Evolutionary conservation across 37 sponge, comb jelly and placozoan genomes (phyloP).

Genomic region (Amphimedon queenslandica): DNA sequence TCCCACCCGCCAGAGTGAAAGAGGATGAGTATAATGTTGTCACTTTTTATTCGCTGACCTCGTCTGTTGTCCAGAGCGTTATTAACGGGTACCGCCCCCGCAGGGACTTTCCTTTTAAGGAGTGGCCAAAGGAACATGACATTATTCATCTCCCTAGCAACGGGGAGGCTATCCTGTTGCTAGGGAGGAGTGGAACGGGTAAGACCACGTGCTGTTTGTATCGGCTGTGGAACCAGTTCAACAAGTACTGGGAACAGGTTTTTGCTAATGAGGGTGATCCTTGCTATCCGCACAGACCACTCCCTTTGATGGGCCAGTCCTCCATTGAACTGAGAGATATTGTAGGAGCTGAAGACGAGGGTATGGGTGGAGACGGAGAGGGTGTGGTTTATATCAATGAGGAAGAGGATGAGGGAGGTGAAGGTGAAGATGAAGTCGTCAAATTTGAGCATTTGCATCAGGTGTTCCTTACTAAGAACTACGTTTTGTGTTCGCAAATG

Average conservation of each 20-base stretch:
- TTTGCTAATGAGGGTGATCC: background rate
- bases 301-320: background rate
- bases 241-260: slow-evolving; percentile 62
- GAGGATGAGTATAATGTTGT: slow-evolving; percentile 68
- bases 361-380: background rate
- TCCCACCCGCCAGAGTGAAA: slow-evolving; percentile 62
- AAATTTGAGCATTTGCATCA: slow-evolving; percentile 41
- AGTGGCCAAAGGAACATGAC: slow-evolving; percentile 81
- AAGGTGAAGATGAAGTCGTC: background rate
- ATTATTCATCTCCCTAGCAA: slow-evolving; percentile 45
- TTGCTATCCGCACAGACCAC: slow-evolving; percentile 14
- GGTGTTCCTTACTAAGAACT: slow-evolving; percentile 58
- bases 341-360: background rate
- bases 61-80: slow-evolving; percentile 33
- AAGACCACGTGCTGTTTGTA: slow-evolving; percentile 88
- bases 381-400: background rate
- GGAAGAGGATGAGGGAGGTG: too few relatives aligned
- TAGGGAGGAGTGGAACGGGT: slow-evolving; percentile 87
- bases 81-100: slow-evolving; percentile 23
- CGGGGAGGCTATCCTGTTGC: slow-evolving; percentile 46
- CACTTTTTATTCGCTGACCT: slow-evolving; percentile 72
- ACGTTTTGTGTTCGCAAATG: slow-evolving; percentile 41
- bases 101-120: slow-evolving; percentile 76
- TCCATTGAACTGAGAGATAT: background rate
- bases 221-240: slow-evolving; percentile 71